Conservation (phyloP, 1,140 invertebrate species). For the Drosophila parabipectinata region DNA sequence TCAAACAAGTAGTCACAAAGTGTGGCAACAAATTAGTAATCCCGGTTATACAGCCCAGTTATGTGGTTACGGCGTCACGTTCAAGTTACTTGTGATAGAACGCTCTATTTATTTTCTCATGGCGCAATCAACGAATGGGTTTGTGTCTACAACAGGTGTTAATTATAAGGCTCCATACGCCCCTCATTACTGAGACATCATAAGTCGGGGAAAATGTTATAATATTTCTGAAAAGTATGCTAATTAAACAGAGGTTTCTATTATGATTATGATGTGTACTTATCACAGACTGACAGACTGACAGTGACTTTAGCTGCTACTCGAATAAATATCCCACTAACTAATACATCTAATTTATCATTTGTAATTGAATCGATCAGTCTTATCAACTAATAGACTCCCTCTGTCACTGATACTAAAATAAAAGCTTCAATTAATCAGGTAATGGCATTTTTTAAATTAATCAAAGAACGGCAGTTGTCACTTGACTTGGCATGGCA, state of each 20-base stretch:
- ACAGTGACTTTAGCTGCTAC: neutral
- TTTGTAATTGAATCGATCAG: slow-evolving; percentile 5
- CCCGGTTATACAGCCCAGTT: slow-evolving; percentile 7
- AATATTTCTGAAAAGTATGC: neutral
- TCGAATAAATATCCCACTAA: neutral
- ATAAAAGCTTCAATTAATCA: neutral
- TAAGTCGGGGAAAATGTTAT: neutral
- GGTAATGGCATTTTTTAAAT: slow-evolving; percentile 15
- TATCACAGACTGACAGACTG: neutral
- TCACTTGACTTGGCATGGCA: slow-evolving; percentile 23
- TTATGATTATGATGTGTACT: neutral
- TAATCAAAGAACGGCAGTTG: slow-evolving; percentile 10
- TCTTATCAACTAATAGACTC: slow-evolving; percentile 3
- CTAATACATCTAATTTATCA: neutral
- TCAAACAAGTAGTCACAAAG: neutral
- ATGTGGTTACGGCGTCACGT: slow-evolving; percentile 8
- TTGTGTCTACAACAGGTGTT: slow-evolving; percentile 24
- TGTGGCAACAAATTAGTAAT: slow-evolving; percentile 18
- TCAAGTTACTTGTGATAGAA: slow-evolving; percentile 13
- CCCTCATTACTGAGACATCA: neutral
- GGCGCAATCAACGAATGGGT: slow-evolving; percentile 18
- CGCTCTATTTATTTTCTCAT: slow-evolving; percentile 29
- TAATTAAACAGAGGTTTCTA: neutral
- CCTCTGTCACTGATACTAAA: neutral
- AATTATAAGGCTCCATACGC: neutral